Percentiles rank a stretch among this genome's conserved stretches.
Evolutionary conservation across 2,797 vertebrate genomes (phyloP).

Genomic region (Calcarius lapponicus): DNA sequence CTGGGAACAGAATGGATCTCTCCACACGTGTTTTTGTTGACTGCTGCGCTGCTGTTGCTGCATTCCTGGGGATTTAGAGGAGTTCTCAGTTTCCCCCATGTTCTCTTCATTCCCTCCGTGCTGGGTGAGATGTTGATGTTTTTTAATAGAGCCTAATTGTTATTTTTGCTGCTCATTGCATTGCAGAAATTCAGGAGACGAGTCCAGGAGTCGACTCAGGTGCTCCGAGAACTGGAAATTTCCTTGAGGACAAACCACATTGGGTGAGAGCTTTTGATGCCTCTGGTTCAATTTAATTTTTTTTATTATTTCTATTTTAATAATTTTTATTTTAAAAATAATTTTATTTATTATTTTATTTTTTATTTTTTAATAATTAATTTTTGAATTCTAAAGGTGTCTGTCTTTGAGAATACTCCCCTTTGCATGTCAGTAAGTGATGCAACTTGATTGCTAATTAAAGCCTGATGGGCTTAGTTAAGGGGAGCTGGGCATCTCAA

Average conservation of each 20-base stretch:
- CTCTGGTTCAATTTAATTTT: background rate
- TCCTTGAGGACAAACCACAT: slow-evolving; percentile 98
- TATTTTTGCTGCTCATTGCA: slow-evolving; percentile 39
- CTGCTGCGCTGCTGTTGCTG: background rate
- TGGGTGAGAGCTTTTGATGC: slow-evolving; percentile 82
- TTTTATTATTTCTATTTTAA: too few species aligned
- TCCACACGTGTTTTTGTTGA: background rate
- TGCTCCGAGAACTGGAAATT: slow-evolving; percentile 95
- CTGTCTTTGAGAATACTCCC: background rate
- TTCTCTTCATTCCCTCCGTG: background rate
- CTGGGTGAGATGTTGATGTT: background rate
- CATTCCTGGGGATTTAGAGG: background rate
- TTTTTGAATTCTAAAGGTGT: background rate
- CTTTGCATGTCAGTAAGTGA: background rate
- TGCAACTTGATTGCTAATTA: background rate
- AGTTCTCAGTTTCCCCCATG: background rate
- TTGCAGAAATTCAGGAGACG: slow-evolving; percentile 93
- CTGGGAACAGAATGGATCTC: background rate
- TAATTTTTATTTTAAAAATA: background rate
- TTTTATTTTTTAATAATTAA: background rate
- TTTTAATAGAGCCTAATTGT: background rate
- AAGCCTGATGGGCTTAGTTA: background rate
- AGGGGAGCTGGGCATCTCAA: background rate
- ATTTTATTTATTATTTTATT: background rate
- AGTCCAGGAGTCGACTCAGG: slow-evolving; percentile 97